Conservation (phyloP, 1,140 invertebrate species). For the Colletes latitarsis region DNA sequence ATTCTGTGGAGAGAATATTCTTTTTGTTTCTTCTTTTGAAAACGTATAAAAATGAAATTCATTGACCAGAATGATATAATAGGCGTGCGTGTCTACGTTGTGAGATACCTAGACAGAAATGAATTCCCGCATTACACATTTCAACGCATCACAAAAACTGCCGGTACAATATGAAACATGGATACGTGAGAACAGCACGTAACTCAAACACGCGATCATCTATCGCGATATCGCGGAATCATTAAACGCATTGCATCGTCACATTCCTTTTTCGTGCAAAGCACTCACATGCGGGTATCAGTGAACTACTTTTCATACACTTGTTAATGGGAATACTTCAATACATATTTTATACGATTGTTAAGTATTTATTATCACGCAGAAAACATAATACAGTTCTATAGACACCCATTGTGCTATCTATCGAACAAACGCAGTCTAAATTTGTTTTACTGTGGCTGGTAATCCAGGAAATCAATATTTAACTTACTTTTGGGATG, state of each 20-base stretch:
- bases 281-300: not conserved
- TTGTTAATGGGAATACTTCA: not conserved
- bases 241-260: slow-evolving; percentile 18
- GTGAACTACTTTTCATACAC: not conserved
- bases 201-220: slow-evolving; percentile 12
- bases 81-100: not conserved
- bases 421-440: too few relatives aligned
- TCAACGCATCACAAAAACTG: not conserved
- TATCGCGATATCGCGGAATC: slow-evolving; percentile 13
- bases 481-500: too few relatives aligned
- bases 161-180: not conserved
- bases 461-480: too few relatives aligned
- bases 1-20: not conserved
- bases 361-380: too few relatives aligned
- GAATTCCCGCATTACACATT: not conserved
- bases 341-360: not conserved
- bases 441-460: too few relatives aligned
- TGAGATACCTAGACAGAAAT: not conserved
- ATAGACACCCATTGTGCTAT: not conserved
- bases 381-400: not conserved
- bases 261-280: slow-evolving; percentile 9
- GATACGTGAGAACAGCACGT: not conserved
- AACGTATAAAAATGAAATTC: not conserved
- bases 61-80: not conserved
- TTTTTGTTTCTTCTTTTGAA: not conserved